Base-by-base conservation (phyloP, 2,797 vertebrate genomes). In the Pseudomugil tenellus region DNA sequence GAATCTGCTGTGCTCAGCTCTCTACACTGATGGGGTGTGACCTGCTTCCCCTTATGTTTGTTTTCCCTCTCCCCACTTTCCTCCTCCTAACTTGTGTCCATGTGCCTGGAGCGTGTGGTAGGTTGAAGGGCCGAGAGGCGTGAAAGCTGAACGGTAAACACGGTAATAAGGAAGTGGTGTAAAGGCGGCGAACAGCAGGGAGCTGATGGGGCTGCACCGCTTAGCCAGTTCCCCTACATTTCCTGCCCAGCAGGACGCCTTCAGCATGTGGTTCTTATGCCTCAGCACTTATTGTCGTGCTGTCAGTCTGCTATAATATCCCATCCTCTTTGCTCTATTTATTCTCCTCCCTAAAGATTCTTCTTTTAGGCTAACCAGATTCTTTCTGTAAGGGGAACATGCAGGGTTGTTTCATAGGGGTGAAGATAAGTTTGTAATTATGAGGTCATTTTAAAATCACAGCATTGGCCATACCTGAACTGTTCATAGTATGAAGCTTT, bases 151-250 rank as follows among this genome's bases (percentile, higher is more conserved):
- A 96, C 93, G 95, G 94, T 94, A 95, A 96, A 96, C 93, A 96
- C 93, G 93, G 93, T 95, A 96, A 96, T 96, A 96, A 95, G 89
- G 94, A 95, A 96, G 94, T 93, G 95, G 94, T 95, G 96, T 96
- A 95, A 95, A 95, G 94, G 94, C 93, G 91, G 94, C 87, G 92
- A 96, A 89, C 96, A 96, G 96, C 95, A 79, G 96, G 96, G 95
- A 95, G 94, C 95, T 96, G 95, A 96, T 96, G 95, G 91, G 94
- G 90, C 89, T 91, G 81, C 92, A 72, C 91, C 93, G 95, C 94
- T 95, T 94, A 94, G 94, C 93, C 94, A 93, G 96, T 96, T 97
- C 94, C 94, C 91, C 95, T 95, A 95, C 96, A 96, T 97, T 97
- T 97, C 95, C 95, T 95, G 94, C 96, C 83, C 97, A 96, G 96